Percentiles rank a stretch among this genome's conserved stretches.
Conservation (phyloP, 2,888 invertebrate species). For the Morpho deidamia region DNA sequence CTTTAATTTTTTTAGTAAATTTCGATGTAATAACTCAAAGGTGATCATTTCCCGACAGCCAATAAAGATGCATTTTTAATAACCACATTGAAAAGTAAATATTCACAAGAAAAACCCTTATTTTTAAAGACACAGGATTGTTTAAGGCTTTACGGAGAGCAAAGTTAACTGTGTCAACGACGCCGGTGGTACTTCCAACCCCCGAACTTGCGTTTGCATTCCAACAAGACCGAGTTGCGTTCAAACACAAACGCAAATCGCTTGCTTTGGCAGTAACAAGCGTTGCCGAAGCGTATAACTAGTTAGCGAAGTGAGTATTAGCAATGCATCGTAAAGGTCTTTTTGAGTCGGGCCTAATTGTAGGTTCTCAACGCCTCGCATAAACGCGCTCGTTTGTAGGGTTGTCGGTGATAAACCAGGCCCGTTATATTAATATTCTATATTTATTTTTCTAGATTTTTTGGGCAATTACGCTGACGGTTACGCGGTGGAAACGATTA, state of each 20-base stretch:
- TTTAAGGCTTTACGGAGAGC: constrained; percentile 20
- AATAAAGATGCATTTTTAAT: constrained; percentile 54
- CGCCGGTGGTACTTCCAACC: constrained; percentile 47
- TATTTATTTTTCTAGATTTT: no score
- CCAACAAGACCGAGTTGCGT: constrained; percentile 22
- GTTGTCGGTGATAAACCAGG: constrained; percentile 30
- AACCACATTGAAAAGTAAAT: not conserved
- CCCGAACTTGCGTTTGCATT: constrained; percentile 31
- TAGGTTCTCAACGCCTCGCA: constrained; percentile 73
- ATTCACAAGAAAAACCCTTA: not conserved
- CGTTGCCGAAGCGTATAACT: constrained; percentile 42
- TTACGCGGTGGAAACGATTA: no score
- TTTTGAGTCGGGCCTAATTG: constrained; percentile 67
- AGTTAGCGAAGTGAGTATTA: constrained; percentile 69
- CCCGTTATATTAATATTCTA: no score
- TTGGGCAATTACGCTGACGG: no score
- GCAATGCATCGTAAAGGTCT: constrained; percentile 48
- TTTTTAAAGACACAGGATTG: constrained; percentile 15
- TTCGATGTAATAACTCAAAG: constrained; percentile 50
- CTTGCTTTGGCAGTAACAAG: constrained; percentile 14
- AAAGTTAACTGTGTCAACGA: constrained; percentile 32
- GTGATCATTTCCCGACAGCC: constrained; percentile 59
- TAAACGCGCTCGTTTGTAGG: constrained; percentile 50
- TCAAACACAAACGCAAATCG: constrained; percentile 32
- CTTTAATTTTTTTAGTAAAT: constrained; percentile 46